Evolutionary conservation across 2,797 vertebrate genomes (phyloP), one percentile per base, ranked within the genome.

Genomic region (Oryzias dopingdopingensis): DNA sequence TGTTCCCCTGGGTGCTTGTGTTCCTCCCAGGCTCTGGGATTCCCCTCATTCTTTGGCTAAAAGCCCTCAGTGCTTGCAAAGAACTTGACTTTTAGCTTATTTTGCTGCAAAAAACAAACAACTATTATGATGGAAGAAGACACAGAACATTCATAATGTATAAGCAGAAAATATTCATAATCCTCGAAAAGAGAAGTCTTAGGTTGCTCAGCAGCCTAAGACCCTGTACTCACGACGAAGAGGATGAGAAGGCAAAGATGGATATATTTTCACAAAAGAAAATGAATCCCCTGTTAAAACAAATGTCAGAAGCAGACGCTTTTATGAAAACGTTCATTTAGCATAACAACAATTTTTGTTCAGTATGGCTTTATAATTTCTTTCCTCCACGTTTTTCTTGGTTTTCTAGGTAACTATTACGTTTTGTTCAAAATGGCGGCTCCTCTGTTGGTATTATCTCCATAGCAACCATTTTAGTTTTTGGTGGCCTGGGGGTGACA

Each of bases 41-140:
- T 77, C 77, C 58, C 72, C 76, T 60, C 52, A 15, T 24, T 32
- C 45, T 67, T 55, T 67, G 77, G 56, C 62, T 57, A 15, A 20
- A 51, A 64, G 67, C 61, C 60, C 55, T 4, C 18, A 47, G 17
- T 55, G 42, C 52, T 41, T 58, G 59, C 49, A 56, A 55, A 22
- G 62, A 60, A 49, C 63, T 81, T 81, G 83, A 74, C 75, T 77
- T 46, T 32, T 0, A 3, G 65, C n/a, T 4, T 47, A 40, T 56
- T 53, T 17, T 32, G 44, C 69, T 52, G 50, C 47, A 22, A 52
- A 32, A 50, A n/a, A 44, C 17, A 50, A 66, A 43, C 29, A 52
- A 26, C 5, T 15, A 41, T 46, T 26, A 45, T 54, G 56, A 49
- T 20, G 37, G 46, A 55, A n/a, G 41, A 32, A 14, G 56, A 50